Evolutionary conservation across 2,888 invertebrate species (phyloP).

Genomic region (Vanessa cardui): DNA sequence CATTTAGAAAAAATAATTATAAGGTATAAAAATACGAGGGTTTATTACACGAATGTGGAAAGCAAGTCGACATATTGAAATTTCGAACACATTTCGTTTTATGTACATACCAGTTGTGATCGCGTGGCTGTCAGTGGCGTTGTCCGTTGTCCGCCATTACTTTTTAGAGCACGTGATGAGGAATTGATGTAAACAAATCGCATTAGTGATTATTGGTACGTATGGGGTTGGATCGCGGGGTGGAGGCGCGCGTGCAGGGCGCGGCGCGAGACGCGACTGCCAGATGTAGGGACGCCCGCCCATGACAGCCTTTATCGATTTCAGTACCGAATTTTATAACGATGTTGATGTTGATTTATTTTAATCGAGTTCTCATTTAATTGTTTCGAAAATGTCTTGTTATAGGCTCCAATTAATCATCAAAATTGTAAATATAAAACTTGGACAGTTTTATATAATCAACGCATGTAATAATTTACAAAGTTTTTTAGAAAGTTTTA

Average conservation of each 20-base stretch:
- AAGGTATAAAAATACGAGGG: conserved; percentile 6
- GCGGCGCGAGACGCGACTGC: conserved; percentile 63
- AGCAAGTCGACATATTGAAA: conserved; percentile 17
- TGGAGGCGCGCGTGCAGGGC: conserved; percentile 59
- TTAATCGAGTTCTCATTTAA: conserved; percentile 23
- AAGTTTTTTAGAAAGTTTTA: too few relatives aligned
- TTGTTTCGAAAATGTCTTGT: neutral
- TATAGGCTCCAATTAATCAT: too few relatives aligned
- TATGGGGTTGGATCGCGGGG: conserved; percentile 43
- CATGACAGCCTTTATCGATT: conserved; percentile 46
- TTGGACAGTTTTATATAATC: too few relatives aligned
- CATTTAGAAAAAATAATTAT: conserved; percentile 1
- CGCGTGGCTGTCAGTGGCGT: conserved; percentile 37
- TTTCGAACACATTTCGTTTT: neutral
- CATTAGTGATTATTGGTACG: conserved; percentile 49
- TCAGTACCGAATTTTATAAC: conserved; percentile 30
- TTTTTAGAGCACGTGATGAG: conserved; percentile 52
- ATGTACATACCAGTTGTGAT: conserved; percentile 43
- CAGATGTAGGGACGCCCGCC: conserved; percentile 48
- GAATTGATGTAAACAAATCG: conserved; percentile 57
- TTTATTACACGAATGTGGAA: conserved; percentile 8
- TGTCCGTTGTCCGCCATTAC: conserved; percentile 46
- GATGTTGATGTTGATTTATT: conserved; percentile 13
- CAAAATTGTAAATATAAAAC: too few relatives aligned
- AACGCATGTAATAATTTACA: too few relatives aligned